Evolutionary conservation across 30 jellyfish, hydroid and myxozoan genomes (phyloP).

Genomic region (Turritopsis rubra): DNA sequence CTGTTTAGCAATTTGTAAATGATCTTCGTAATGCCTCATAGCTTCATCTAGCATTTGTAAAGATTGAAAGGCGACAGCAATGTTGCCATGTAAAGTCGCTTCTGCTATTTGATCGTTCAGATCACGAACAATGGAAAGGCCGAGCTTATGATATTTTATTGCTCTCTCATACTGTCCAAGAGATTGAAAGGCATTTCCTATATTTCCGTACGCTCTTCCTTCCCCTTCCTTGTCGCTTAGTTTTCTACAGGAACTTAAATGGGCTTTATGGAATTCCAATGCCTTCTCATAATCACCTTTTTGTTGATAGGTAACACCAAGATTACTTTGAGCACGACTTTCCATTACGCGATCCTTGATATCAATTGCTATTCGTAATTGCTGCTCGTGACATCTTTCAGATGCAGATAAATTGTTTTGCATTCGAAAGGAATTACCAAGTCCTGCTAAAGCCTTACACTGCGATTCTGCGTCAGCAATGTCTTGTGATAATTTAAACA

Average conservation of each 20-base stretch:
- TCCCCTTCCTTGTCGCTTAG: slow-evolving; percentile 89
- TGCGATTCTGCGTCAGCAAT: slow-evolving; percentile 37
- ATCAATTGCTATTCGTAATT: slow-evolving; percentile 57
- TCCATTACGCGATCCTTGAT: slow-evolving; percentile 60
- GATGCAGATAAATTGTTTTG: slow-evolving; percentile 66
- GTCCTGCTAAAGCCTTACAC: slow-evolving; percentile 82
- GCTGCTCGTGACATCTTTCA: slow-evolving; percentile 67
- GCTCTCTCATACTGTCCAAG: slow-evolving; percentile 82
- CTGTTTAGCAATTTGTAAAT: slow-evolving; percentile 50
- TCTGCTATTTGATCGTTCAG: slow-evolving; percentile 58
- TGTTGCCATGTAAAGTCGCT: slow-evolving; percentile 81
- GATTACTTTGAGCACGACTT: slow-evolving; percentile 82
- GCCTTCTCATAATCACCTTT: slow-evolving; percentile 77
- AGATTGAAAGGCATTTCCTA: slow-evolving; percentile 90
- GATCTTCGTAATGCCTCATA: slow-evolving; percentile 58
- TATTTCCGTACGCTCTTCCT: slow-evolving; percentile 93
- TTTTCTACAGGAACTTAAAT: slow-evolving; percentile 58
- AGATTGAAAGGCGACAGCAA: slow-evolving; percentile 94
- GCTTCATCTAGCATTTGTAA: slow-evolving; percentile 67
- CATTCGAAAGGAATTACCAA: slow-evolving; percentile 75
- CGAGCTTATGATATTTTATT: slow-evolving; percentile 71
- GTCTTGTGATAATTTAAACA: slow-evolving; percentile 45
- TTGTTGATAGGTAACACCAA: slow-evolving; percentile 84
- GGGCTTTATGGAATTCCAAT: slow-evolving; percentile 71
- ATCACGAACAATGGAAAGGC: slow-evolving; percentile 58